A percentile compares a stretch with the other conserved stretches of the same genome.
These are phyloP conservation scores for Sinocyclocheilus anshuiensis DNA, from an alignment of 2,113 vertebrate genomes.

Conservation along the genomic window DNA sequence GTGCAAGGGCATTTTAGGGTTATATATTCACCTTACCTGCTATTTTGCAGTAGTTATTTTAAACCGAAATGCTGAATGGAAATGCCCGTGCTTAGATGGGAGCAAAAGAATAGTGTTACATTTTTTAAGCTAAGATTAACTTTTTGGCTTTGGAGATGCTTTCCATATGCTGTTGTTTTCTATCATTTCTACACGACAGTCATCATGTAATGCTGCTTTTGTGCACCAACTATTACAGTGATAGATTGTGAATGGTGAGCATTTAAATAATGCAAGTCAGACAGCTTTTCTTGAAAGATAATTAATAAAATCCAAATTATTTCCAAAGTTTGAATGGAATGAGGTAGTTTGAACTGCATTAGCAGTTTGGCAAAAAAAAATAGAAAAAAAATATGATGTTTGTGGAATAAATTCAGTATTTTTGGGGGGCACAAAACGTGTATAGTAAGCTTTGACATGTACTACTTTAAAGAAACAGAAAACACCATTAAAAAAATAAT, in stretches of 20 bases:
- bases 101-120: not conserved
- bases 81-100: not conserved
- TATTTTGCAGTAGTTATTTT: not conserved
- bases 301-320: not conserved
- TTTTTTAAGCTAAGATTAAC: not conserved
- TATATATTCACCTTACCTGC: not conserved
- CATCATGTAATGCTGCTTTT: not conserved
- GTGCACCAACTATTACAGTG: not conserved
- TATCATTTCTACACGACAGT: not conserved
- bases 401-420: too few species aligned
- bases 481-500: not conserved
- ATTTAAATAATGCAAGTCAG: not conserved
- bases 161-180: not conserved
- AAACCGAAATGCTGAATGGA: not conserved
- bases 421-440: too few species aligned
- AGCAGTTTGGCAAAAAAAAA: not conserved
- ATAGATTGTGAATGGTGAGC: not conserved
- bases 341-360: not conserved
- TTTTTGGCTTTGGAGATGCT: not conserved
- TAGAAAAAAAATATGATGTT: too few species aligned
- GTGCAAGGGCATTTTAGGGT: constrained; percentile 3
- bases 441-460: too few species aligned
- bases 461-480: not conserved
- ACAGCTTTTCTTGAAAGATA: not conserved
- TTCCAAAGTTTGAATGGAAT: not conserved